Base-by-base conservation (phyloP, 2,888 invertebrate species). In the Phengaris alcon region DNA sequence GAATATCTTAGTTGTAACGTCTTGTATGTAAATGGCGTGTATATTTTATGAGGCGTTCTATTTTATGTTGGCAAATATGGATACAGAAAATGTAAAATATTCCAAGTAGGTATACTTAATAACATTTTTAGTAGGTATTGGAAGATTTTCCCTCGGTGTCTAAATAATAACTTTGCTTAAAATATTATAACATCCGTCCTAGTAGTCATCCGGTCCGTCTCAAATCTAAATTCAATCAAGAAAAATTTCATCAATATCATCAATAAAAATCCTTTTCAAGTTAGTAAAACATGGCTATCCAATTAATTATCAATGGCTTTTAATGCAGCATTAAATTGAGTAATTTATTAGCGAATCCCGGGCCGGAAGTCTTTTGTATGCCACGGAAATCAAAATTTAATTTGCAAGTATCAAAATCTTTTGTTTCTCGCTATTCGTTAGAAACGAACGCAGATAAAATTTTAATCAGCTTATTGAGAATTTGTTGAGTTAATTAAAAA, bases 301-400 rank as follows among this genome's bases (percentile, higher is more conserved):
- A 74, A 48, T 55, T 68, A 69, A 73, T 73, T 54, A 76, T 68
- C 68, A 73, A 74, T 70, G 15, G 35, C 77, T 73, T 74, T 84
- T 86, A 84, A 86, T 75, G 69, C 70, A 70, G 46, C 75, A 69
- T 69, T 55, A 74, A 70, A 75, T 75, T 68, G 70, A 48, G 68
- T 70, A 75, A 75, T 75, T 70, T 69, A 75, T 69, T 55, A 75
- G 69, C 69, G 48, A 35, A 70, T 48, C 48, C 13, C 22, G 48
- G 22, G 46, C 7, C 48, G 75, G 75, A 75, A 75, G 70, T 57
- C 75, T 51, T 59, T 75, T 70, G 70, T 75, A 2, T 22, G 64
- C 48, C 6, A 13, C 57, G 75, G 75, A 70, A 69, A 75, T 75
- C 70, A 70, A 48, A 70, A 55, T 70, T 72, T 72, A 72, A 72